Conservation (phyloP, 2,797 vertebrate genomes). For the Anguilla obscura region DNA sequence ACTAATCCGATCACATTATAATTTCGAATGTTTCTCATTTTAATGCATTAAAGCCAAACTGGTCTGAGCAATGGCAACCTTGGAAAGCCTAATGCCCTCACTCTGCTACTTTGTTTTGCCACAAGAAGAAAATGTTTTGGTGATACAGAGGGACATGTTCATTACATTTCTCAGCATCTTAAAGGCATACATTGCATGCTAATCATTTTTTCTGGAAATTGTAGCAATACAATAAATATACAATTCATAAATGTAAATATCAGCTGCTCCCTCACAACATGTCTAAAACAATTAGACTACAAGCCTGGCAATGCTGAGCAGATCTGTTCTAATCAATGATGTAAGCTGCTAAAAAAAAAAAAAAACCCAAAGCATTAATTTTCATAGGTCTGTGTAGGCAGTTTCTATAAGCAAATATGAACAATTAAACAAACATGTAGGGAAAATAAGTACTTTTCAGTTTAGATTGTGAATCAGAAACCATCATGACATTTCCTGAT, state of each 20-base stretch:
- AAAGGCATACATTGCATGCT: neutral
- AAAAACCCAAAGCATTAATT: too few relatives aligned
- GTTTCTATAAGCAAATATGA: too few relatives aligned
- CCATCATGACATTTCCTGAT: neutral
- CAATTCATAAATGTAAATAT: neutral
- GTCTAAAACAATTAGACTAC: neutral
- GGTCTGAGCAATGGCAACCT: conserved; percentile 58
- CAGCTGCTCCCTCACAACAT: neutral
- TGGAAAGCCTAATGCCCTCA: neutral
- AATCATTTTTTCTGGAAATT: neutral
- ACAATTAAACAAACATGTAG: too few relatives aligned
- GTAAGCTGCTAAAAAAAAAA: too few relatives aligned
- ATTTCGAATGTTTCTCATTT: conserved; percentile 47
- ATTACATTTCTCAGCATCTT: neutral
- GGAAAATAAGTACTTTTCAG: too few relatives aligned
- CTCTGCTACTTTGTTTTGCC: neutral
- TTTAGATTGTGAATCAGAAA: too few relatives aligned
- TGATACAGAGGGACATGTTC: neutral
- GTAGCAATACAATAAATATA: neutral
- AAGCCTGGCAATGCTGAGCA: neutral
- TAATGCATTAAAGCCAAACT: conserved; percentile 48
- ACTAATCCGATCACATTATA: conserved; percentile 47
- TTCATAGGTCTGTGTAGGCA: too few relatives aligned
- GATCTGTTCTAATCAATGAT: neutral
- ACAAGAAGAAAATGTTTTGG: neutral